Evolutionary conservation across 2,113 vertebrate genomes (phyloP).

Genomic region (Chloroceryle aenea): DNA sequence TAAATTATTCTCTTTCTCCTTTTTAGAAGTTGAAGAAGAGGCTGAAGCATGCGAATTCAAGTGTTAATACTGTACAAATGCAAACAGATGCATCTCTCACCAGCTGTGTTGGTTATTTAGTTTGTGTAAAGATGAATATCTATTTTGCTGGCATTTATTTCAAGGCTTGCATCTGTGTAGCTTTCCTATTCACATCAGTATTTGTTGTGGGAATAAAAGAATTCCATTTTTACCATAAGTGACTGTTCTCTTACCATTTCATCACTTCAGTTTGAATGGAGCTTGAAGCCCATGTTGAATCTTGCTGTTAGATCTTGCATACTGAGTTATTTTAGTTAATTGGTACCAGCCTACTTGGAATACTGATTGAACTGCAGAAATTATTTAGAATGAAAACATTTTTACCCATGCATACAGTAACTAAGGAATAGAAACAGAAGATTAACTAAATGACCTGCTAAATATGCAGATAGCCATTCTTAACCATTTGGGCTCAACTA

Average conservation of each 20-base stretch:
- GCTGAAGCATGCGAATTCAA: background rate
- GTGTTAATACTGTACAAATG: background rate
- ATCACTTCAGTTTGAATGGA: background rate
- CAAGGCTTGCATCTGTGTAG: background rate
- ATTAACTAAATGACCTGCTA: background rate
- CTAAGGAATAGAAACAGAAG: background rate
- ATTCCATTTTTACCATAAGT: background rate
- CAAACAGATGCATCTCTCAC: background rate
- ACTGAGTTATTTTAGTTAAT: background rate
- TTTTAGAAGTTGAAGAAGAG: background rate
- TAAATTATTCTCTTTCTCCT: background rate
- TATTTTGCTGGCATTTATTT: background rate
- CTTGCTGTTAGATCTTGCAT: background rate
- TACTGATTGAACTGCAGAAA: background rate
- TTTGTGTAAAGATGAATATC: background rate
- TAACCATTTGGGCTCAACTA: background rate
- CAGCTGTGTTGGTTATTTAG: background rate
- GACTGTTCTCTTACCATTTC: background rate
- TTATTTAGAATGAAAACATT: background rate
- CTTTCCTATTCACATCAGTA: constrained; percentile 16
- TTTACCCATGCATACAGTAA: background rate
- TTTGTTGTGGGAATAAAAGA: background rate
- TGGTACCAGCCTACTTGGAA: background rate
- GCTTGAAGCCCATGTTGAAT: background rate
- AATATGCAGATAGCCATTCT: background rate